Evolutionary conservation across 2,113 vertebrate genomes (phyloP).

Genomic region (Heterotilapia buettikoferi): DNA sequence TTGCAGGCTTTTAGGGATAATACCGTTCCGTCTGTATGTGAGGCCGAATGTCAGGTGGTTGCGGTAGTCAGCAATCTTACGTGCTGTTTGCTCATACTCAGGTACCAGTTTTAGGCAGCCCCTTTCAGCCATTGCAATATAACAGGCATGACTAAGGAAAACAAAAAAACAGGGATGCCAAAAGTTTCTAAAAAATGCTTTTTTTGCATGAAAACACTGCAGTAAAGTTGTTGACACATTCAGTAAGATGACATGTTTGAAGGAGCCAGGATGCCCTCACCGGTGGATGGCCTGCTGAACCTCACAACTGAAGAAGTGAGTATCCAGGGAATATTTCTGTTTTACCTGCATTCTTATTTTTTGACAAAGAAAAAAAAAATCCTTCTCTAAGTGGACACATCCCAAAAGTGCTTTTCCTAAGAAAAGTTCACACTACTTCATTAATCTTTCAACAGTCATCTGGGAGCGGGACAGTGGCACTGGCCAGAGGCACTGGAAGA

Average conservation of each 20-base stretch:
- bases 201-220: not conserved
- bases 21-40: not conserved
- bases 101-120: not conserved
- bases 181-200: not conserved
- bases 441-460: not conserved
- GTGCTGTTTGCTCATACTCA: not conserved
- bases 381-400: not conserved
- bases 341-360: not conserved
- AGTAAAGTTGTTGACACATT: not conserved
- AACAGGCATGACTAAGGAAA: not conserved
- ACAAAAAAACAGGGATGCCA: not conserved
- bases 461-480: not conserved
- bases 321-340: not conserved
- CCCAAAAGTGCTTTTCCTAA: not conserved
- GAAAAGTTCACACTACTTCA: not conserved
- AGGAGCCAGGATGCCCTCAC: not conserved
- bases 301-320: not conserved
- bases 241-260: not conserved
- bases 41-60: not conserved
- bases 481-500: not conserved
- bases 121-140: not conserved
- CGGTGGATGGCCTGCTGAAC: not conserved
- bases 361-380: not conserved
- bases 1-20: not conserved
- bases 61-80: not conserved